Evolutionary conservation across 2,888 invertebrate species (phyloP), one percentile per base, ranked within the genome.

Genomic region (Dryobota labecula): DNA sequence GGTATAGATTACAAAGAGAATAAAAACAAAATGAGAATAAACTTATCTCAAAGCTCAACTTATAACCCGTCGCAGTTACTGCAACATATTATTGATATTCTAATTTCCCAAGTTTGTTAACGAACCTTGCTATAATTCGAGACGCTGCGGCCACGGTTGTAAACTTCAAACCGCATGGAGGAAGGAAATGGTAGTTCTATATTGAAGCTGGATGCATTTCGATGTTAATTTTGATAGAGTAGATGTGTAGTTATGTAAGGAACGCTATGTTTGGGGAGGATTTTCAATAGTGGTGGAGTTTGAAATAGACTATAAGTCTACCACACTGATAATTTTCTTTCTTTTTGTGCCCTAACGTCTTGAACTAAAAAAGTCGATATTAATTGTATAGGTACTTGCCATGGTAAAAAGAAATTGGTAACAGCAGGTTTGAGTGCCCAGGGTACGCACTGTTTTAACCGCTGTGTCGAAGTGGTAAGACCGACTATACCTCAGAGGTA

Each of bases 181-280:
- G 82, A 82, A 71, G 79, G 71, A 71, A 82, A 75, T 64, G 24
- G 66, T 66, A 69, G 60, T 53, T 68, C 71, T 45, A 70, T 78
- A 78, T 63, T 75, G 70, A 36, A 65, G 61, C 36, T 70, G 60
- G 20, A 58, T 77, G 77, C 65, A 69, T 60, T 76, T 47, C 33
- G 51, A 67, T 62, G 80, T 58, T 47, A 70, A 80, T 70, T 75
- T 79, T 69, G 43, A 69, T 68, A 62, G 15, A 65, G 47, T 54
- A 36, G 15, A 13, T 20, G 27, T 47, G 9, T 43, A 30, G 27
- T 45, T 38, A 61, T 36, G 27, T 18, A 33, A 4, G n/a, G n/a
- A n/a, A n/a, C n/a, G 9, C 11, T 45, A 27, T 30, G 18, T 73
- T 70, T 27, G 13, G 8, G 15, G n/a, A 27, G 15, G 6, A 6